Conservation (phyloP, 2,113 vertebrate genomes). For the Microcebus lehilahytsara region DNA sequence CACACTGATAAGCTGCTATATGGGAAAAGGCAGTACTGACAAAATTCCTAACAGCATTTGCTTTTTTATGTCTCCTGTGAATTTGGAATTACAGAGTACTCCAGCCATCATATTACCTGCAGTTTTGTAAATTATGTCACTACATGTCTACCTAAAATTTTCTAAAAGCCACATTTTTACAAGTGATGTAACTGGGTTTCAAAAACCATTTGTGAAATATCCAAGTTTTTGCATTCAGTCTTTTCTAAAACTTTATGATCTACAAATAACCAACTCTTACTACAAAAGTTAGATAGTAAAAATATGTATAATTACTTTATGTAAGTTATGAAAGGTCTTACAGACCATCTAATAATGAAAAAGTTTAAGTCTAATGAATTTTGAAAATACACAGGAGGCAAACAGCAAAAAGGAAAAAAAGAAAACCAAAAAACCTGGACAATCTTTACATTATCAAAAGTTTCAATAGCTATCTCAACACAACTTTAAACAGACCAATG, state of each 20-base stretch:
- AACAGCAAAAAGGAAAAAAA: background rate
- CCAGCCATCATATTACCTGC: background rate
- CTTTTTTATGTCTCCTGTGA: slow-evolving; percentile 33
- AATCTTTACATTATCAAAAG: background rate
- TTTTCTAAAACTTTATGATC: background rate
- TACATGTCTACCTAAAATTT: background rate
- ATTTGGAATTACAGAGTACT: background rate
- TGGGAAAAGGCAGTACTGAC: background rate
- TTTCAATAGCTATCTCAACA: background rate
- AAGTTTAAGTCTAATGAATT: background rate
- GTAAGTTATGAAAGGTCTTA: background rate
- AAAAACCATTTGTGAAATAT: slow-evolving; percentile 11
- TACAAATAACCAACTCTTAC: background rate
- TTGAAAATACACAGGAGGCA: background rate
- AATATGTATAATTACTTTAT: background rate
- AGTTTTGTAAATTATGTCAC: background rate
- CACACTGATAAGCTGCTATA: background rate
- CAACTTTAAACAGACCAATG: background rate
- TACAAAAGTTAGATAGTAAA: background rate
- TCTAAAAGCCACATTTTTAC: slow-evolving; percentile 29
- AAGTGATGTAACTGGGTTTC: slow-evolving; percentile 26
- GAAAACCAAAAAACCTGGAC: background rate
- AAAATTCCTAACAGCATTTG: background rate
- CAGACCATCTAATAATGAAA: background rate
- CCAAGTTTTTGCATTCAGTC: background rate